Evolutionary conservation across 2,888 invertebrate species (phyloP).

Genomic region (Cetonia aurata): DNA sequence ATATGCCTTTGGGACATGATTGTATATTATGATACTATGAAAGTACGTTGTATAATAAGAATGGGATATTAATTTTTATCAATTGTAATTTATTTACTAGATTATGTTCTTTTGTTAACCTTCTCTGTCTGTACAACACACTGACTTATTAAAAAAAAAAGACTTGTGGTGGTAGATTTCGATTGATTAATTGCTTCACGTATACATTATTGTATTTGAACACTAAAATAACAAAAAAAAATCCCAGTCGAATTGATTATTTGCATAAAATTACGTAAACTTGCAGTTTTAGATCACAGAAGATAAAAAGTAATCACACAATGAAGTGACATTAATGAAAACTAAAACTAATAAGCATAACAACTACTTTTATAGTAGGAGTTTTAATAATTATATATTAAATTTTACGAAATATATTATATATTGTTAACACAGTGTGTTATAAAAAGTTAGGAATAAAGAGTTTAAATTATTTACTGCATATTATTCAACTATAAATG

Average conservation of each 20-base stretch:
- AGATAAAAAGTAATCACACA: not conserved
- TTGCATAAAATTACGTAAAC: constrained; percentile 12
- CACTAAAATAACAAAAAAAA: constrained; percentile 32
- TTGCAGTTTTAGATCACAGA: constrained; percentile 37
- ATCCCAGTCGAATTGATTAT: constrained; percentile 40
- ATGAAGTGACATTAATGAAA: constrained; percentile 24
- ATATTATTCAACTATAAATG: constrained; percentile 32
- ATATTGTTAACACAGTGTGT: constrained; percentile 59
- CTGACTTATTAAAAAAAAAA: not conserved
- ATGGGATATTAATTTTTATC: constrained; percentile 37
- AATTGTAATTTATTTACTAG: constrained; percentile 22
- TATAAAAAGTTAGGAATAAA: constrained; percentile 56
- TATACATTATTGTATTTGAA: too few species aligned
- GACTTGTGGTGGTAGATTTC: not conserved
- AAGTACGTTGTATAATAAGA: constrained; percentile 45
- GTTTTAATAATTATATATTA: constrained; percentile 48
- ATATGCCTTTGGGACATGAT: constrained; percentile 20
- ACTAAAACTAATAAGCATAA: constrained; percentile 11
- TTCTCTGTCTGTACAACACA: not conserved
- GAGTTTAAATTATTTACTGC: constrained; percentile 47
- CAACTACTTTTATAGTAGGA: constrained; percentile 42
- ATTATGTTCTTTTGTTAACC: not conserved
- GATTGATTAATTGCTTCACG: too few species aligned
- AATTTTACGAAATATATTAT: constrained; percentile 54
- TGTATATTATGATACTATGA: constrained; percentile 34